Evolutionary conservation across 2,888 invertebrate species (phyloP), one percentile per base, ranked within the genome.

Genomic region (Phasia obesa): DNA sequence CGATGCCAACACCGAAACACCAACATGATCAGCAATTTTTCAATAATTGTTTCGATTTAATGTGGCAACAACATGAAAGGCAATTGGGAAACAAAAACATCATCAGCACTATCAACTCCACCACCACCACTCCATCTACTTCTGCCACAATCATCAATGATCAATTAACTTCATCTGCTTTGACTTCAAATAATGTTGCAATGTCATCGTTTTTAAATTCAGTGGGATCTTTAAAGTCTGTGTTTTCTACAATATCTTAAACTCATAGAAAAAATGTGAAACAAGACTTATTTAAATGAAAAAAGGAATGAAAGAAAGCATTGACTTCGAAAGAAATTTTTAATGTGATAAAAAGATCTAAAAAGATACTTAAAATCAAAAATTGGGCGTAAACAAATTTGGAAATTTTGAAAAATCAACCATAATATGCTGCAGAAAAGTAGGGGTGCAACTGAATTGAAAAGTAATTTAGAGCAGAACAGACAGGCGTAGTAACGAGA

Each of bases 31-130:
- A 88, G 81, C 87, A 88, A 87, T 87, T 88, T 86, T 87, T 87
- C 85, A 88, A 88, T 87, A 92, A 93, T 88, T 92, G 92, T 75
- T 93, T 92, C 87, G 91, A 92, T 87, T 92, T 92, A 85, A 87
- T 90, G 85, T 90, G 90, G 90, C 88, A 86, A 85, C 81, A 85
- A 71, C 65, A 81, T 70, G 67, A 79, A 53, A 49, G 25, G 35
- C 70, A 74, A 70, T 73, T 71, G 77, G 49, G 51, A 77, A 60
- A 76, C 85, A 86, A 84, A 85, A 85, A 85, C 84, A 85, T 84
- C 85, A 80, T 62, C 85, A 65, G n/a, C 51, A 55, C 53, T 11
- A 38, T 15, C 51, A 21, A 60, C 84, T 86, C 85, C 76, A 85
- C 60, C 78, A 78, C 6, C 25, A 64, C 49, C 35, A 71, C 51